These are phyloP conservation scores for Caradrina kadenii DNA, from an alignment of 2,888 invertebrate species.

Conservation along the genomic window DNA sequence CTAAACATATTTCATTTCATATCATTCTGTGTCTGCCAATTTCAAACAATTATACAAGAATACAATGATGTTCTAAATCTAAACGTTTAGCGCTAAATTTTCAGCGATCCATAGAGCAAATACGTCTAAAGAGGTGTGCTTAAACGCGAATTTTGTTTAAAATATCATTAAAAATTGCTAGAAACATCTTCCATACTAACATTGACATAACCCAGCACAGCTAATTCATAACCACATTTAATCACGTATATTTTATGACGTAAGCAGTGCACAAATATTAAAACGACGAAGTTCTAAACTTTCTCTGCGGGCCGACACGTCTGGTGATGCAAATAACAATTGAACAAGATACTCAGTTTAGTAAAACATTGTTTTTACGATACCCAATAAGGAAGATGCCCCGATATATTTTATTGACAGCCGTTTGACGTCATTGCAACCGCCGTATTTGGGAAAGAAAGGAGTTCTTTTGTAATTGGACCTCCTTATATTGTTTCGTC, in stretches of 20 bases:
- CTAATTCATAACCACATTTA: slow-evolving; percentile 54
- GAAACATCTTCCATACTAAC: slow-evolving; percentile 11
- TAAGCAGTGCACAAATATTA: slow-evolving; percentile 57
- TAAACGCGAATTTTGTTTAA: neutral
- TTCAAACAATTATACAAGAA: no score
- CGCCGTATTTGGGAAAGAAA: slow-evolving; percentile 32
- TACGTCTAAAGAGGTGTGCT: neutral
- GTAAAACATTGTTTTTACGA: slow-evolving; percentile 48
- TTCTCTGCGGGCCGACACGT: slow-evolving; percentile 57
- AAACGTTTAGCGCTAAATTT: neutral
- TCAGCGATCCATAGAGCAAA: neutral
- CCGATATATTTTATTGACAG: slow-evolving; percentile 30
- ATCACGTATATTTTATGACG: slow-evolving; percentile 64
- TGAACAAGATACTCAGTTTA: slow-evolving; percentile 38
- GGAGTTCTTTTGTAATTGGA: slow-evolving; percentile 15
- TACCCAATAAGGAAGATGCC: slow-evolving; percentile 24
- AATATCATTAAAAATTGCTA: slow-evolving; percentile 10
- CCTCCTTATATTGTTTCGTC: no score
- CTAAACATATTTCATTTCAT: neutral
- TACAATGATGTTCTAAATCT: neutral
- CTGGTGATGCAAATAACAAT: slow-evolving; percentile 61
- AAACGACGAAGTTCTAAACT: slow-evolving; percentile 52
- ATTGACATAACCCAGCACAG: slow-evolving; percentile 38
- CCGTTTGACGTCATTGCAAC: slow-evolving; percentile 38
- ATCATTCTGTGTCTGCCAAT: neutral